Evolutionary conservation across 1,140 invertebrate species (phyloP), one percentile per base, ranked within the genome.

Genomic region (Meloidogyne exigua): DNA sequence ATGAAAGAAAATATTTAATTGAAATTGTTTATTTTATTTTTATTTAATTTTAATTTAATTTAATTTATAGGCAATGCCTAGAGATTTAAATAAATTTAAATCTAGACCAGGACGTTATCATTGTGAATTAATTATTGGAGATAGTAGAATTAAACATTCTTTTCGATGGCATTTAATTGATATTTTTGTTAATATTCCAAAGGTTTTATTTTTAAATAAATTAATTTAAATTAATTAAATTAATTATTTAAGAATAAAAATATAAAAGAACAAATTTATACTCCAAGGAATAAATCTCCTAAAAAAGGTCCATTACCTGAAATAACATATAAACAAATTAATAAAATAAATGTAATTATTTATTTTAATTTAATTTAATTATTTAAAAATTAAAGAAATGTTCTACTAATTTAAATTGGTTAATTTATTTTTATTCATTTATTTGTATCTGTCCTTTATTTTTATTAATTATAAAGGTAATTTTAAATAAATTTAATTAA

Each of bases 131-230:
- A 32, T 73, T 25, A 62, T 73, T 57, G 71, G 71, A 0, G 71
- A 73, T 63, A 65, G n/a, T 62, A 28, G 57, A 23, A 36, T 73
- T 73, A 36, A 36, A 23, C 12, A 23, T 5, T n/a, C 39, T 4
- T 21, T 73, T 12, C 26, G 57, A 23, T 73, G 49, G 71, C 26
- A 73, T 64, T 21, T 73, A 32, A 64, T 73, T 32, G 71, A 73
- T 63, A 49, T 65, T 15, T 73, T 73, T 63, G 23, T 73, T 62
- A 49, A 73, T 65, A 65, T 73, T 36, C n/a, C 71, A 73, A 73
- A 73, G 28, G 71, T 71, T 57, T 57, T 18, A 18, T 18, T 49
- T 49, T 15, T 49, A 10, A 49, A 49, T 49, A 13, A 12, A 44
- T 49, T 49, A 18, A 49, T 49, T 49, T 49, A 13, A 44, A 11